phyloP scores from a whole-genome alignment of 92 coral and sea anemone species.

The Epizoanthus fatuus region DNA sequence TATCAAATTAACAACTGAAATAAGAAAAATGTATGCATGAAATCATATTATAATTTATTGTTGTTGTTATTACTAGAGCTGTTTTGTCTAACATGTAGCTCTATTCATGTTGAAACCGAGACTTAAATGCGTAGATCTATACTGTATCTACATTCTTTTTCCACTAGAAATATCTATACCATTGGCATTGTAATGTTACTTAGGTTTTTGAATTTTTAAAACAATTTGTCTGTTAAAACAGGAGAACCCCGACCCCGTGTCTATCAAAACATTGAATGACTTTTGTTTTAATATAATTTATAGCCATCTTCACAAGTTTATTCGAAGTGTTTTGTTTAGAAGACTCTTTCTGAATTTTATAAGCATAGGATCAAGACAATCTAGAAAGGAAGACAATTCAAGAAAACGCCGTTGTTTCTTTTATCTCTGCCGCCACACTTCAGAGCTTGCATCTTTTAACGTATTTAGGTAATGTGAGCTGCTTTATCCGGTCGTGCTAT shows the following conservation, averaged over 20 bases:
- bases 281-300: slow-evolving; percentile 2
- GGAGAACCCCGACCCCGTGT: not conserved
- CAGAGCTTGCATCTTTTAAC: not conserved
- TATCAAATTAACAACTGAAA: too few relatives aligned
- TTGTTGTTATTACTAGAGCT: too few relatives aligned
- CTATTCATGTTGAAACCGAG: too few relatives aligned
- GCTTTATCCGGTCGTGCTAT: slow-evolving; percentile 21
- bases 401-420: not conserved
- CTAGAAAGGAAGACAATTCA: not conserved
- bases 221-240: not conserved
- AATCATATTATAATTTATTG: too few relatives aligned
- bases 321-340: not conserved
- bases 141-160: too few relatives aligned
- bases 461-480: slow-evolving; percentile 45
- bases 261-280: not conserved
- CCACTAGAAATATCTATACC: too few relatives aligned
- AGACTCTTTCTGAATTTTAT: not conserved
- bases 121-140: too few relatives aligned
- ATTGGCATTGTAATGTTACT: too few relatives aligned
- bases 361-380: not conserved
- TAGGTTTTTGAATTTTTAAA: too few relatives aligned
- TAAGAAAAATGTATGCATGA: too few relatives aligned
- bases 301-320: not conserved
- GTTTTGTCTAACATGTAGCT: too few relatives aligned
- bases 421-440: slow-evolving; percentile 28